Percentiles rank a stretch among this genome's conserved stretches.
These are phyloP conservation scores for Hyposoter didymator DNA, from an alignment of 2,888 invertebrate genomes.

Conservation along the genomic window DNA sequence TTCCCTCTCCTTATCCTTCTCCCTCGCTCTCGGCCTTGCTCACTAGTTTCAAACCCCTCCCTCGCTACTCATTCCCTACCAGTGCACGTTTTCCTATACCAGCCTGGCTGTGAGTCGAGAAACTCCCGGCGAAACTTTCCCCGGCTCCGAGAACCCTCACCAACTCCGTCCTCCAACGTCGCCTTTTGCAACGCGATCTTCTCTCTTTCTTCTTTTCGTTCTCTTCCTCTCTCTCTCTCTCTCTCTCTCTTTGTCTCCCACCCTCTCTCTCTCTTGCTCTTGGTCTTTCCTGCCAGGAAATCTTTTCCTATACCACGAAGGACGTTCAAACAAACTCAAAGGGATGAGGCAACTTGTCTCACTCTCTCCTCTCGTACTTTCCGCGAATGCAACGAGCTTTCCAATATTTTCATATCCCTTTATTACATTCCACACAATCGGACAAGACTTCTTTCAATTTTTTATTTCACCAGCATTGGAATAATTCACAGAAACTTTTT, in stretches of 20 bases:
- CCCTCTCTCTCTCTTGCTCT: neutral
- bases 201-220: conserved; percentile 19
- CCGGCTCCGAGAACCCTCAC: conserved; percentile 60
- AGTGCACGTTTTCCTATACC: conserved; percentile 38
- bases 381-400: conserved; percentile 30
- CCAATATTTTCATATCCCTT: conserved; percentile 45
- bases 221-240: neutral
- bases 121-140: conserved; percentile 68
- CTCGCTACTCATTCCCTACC: neutral
- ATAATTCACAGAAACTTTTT: neutral
- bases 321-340: conserved; percentile 24
- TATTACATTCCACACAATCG: conserved; percentile 35
- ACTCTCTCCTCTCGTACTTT: conserved; percentile 25
- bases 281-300: conserved; percentile 13
- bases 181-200: conserved; percentile 32
- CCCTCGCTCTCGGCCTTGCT: conserved; percentile 31
- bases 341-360: conserved; percentile 20
- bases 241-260: conserved; percentile 21
- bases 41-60: conserved; percentile 39
- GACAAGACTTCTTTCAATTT: conserved; percentile 11
- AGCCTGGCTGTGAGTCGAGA: conserved; percentile 53
- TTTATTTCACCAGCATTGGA: neutral
- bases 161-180: conserved; percentile 19
- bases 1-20: conserved; percentile 20
- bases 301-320: conserved; percentile 39